These are phyloP conservation scores for Sterrhoptilus dennistouni DNA, from an alignment of 2,113 vertebrate genomes.

Conservation along the genomic window DNA sequence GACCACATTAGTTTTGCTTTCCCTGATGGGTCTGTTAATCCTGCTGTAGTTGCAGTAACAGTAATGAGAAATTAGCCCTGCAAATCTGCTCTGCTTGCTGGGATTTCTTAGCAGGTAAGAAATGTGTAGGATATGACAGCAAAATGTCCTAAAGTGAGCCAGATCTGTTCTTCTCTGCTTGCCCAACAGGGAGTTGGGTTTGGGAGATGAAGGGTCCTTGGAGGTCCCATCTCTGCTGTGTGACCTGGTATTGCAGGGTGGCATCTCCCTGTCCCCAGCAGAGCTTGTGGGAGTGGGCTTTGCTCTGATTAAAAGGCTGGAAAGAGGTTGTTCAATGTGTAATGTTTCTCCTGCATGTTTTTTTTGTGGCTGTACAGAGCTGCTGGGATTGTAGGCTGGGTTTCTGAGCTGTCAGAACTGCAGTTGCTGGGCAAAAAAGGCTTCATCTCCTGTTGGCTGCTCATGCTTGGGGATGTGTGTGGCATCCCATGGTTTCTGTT, in stretches of 20 bases:
- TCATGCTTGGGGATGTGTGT: fast-evolving
- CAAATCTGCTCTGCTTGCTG: constrained; percentile 4
- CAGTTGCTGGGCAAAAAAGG: fast-evolving
- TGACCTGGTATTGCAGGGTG: fast-evolving
- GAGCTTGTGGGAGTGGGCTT: not conserved
- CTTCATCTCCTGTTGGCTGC: not conserved
- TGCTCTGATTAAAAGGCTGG: not conserved
- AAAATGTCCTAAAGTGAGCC: not conserved
- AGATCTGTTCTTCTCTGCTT: not conserved
- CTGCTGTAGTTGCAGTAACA: not conserved
- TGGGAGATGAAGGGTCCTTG: not conserved
- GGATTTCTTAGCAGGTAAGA: not conserved
- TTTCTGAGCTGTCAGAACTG: not conserved
- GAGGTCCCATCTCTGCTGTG: not conserved
- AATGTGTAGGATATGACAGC: not conserved
- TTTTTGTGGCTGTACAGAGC: not conserved
- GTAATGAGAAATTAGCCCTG: constrained; percentile 25
- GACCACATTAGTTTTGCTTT: not conserved
- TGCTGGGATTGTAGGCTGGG: not conserved
- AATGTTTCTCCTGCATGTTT: fast-evolving
- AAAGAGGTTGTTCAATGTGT: not conserved
- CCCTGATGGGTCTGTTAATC: not conserved
- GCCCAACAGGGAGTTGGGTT: not conserved
- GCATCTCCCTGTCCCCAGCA: not conserved
- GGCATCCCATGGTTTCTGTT: not conserved